Conservation (phyloP, 2,113 vertebrate species). For the Cavia porcellus region DNA sequence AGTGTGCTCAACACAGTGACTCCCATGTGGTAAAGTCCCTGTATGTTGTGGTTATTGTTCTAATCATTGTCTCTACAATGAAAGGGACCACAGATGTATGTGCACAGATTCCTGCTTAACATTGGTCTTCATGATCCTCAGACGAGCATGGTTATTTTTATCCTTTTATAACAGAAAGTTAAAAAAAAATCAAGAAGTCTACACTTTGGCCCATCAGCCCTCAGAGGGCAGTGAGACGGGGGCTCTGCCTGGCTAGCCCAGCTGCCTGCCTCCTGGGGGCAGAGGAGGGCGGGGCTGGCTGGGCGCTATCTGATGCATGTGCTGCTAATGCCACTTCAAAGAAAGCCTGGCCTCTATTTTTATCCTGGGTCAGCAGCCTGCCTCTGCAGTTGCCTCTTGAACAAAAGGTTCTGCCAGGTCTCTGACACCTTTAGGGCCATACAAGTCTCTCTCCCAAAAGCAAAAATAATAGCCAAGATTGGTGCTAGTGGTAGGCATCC, state of each 20-base stretch:
- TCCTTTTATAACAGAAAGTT: background rate
- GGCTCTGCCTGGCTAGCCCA: background rate
- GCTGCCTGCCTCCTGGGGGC: background rate
- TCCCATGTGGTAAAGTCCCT: background rate
- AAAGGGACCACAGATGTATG: background rate
- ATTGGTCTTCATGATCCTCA: background rate
- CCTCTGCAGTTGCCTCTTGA: slow-evolving; percentile 70
- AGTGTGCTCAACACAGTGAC: too few relatives aligned
- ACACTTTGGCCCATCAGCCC: background rate
- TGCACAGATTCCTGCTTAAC: background rate
- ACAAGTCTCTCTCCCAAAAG: background rate
- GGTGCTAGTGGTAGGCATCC: background rate
- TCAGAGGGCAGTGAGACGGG: background rate
- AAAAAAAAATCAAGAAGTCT: background rate
- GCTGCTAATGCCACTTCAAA: slow-evolving; percentile 75
- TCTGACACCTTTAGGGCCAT: slow-evolving; percentile 62
- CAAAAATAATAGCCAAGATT: background rate
- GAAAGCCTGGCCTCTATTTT: slow-evolving; percentile 74
- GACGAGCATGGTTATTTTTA: background rate
- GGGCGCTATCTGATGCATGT: background rate
- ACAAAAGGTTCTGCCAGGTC: slow-evolving; percentile 81
- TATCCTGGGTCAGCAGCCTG: slow-evolving; percentile 48
- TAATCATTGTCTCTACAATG: background rate
- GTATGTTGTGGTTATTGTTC: too few relatives aligned
- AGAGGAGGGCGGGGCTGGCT: background rate